Evolutionary conservation across 2,888 invertebrate genomes (phyloP).

Genomic region (Pseudanteris insignis): DNA sequence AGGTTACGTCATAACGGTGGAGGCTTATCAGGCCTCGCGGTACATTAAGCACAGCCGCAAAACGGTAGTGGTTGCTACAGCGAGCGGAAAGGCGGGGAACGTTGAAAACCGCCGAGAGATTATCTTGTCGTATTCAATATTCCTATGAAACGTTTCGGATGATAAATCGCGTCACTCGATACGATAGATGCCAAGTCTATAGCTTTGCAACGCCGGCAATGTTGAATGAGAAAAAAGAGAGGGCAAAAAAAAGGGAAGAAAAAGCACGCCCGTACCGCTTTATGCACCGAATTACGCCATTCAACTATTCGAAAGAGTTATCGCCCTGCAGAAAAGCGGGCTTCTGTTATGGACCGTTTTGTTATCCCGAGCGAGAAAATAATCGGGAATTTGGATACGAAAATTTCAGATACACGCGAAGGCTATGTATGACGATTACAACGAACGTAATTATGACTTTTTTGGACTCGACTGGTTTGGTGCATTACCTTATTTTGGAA

Average conservation of each 20-base stretch:
- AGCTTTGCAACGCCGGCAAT: constrained; percentile 27
- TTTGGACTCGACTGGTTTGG: no score
- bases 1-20: constrained; percentile 57
- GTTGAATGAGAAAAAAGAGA: constrained; percentile 17
- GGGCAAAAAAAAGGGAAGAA: no score
- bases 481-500: no score
- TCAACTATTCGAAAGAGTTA: neutral
- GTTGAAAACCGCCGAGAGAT: constrained; percentile 57
- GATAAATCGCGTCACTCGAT: constrained; percentile 62
- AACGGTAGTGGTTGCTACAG: constrained; percentile 44
- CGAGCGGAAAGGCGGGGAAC: constrained; percentile 35
- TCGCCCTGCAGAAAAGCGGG: no score
- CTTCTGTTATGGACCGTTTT: no score
- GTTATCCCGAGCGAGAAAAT: no score
- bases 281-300: constrained; percentile 6
- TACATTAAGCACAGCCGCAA: constrained; percentile 65
- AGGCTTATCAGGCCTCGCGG: constrained; percentile 65
- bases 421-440: no score
- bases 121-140: constrained; percentile 68
- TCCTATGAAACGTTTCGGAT: constrained; percentile 64
- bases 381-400: no score
- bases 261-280: no score
- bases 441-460: no score
- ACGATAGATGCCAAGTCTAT: constrained; percentile 39
- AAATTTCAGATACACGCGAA: no score